Conservation (phyloP, 1,140 invertebrate species). For the Temnothorax curvispinosus region DNA sequence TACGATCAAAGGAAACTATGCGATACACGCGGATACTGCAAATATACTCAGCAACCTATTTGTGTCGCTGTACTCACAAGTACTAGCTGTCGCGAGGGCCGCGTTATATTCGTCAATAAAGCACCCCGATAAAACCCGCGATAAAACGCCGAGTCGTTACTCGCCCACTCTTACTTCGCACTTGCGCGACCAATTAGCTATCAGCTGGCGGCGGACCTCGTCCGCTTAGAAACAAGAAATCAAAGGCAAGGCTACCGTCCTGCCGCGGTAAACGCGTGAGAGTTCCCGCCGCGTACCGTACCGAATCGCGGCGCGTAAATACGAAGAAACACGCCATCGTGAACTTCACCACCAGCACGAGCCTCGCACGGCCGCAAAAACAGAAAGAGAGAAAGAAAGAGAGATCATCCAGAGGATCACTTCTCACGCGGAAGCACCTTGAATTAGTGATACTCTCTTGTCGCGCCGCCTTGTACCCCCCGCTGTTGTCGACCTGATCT, state of each 20-base stretch:
- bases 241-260: conserved; percentile 12
- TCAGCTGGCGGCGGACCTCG: not conserved
- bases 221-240: conserved; percentile 45
- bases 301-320: conserved; percentile 48
- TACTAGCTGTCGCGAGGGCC: conserved; percentile 2
- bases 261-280: conserved; percentile 62
- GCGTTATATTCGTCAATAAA: conserved; percentile 42
- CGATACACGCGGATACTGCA: not conserved
- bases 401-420: conserved; percentile 42
- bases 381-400: not conserved
- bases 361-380: not conserved
- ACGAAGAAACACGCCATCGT: conserved; percentile 16
- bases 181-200: conserved; percentile 47
- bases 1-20: not conserved
- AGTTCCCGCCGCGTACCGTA: conserved; percentile 33
- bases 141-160: conserved; percentile 24
- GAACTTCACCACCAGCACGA: not conserved
- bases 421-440: conserved; percentile 70
- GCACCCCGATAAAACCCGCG: conserved; percentile 20
- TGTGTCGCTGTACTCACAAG: not conserved
- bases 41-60: not conserved
- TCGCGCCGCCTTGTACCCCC: conserved; percentile 61
- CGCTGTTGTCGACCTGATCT: conserved; percentile 43
- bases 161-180: conserved; percentile 33
- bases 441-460: conserved; percentile 68